A percentile compares a stretch with the other conserved stretches of the same genome.
Conservation (phyloP, 2,113 vertebrate species). For the Haemorhous mexicanus region DNA sequence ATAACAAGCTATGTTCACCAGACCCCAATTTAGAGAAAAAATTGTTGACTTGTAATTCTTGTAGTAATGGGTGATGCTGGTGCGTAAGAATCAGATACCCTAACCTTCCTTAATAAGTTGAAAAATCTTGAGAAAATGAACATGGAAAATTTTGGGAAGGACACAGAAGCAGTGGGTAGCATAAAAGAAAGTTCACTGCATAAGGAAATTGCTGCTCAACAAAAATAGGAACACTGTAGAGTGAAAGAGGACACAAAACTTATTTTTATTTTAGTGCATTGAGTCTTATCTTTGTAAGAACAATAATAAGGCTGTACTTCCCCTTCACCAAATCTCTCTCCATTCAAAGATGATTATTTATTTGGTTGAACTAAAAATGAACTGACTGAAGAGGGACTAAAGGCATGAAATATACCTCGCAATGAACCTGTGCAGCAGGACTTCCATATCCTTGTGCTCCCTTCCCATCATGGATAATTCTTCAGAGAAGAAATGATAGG, state of each 20-base stretch:
- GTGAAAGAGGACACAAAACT: background rate
- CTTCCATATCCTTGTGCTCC: background rate
- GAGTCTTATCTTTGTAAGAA: background rate
- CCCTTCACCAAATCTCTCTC: background rate
- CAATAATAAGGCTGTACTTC: background rate
- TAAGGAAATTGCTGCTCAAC: background rate
- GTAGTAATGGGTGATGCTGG: background rate
- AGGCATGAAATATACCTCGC: background rate
- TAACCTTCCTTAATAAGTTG: background rate
- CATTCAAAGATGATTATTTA: background rate
- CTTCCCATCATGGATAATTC: background rate
- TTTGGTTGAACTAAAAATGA: background rate
- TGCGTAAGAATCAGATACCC: background rate
- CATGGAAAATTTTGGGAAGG: background rate
- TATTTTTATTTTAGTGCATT: background rate
- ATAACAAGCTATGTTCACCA: fast-evolving
- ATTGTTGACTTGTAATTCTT: background rate
- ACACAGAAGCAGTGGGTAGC: background rate
- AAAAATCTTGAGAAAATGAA: background rate
- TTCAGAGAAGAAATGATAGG: background rate
- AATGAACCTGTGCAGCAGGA: background rate
- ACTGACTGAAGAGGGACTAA: background rate
- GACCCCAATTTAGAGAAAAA: background rate
- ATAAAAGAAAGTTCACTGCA: background rate
- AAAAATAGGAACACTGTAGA: background rate